Conservation (phyloP, 2,113 vertebrate genomes). For the Elachura formosa region DNA sequence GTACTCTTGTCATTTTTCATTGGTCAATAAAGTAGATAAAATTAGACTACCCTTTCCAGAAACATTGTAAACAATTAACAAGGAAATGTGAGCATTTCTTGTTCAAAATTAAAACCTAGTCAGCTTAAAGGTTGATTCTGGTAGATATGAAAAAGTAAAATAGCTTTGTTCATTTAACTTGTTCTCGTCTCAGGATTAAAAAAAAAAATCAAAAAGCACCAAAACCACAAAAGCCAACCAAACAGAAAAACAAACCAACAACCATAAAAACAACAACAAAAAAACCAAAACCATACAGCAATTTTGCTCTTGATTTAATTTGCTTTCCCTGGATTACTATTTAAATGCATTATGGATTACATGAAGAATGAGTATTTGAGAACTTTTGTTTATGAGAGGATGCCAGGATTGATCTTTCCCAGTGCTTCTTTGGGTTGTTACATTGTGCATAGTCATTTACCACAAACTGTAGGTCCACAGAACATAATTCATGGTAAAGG, state of each 20-base stretch:
- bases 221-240: too few relatives aligned
- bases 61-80: neutral
- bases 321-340: neutral
- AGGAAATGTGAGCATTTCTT: neutral
- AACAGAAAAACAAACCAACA: neutral
- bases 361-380: neutral
- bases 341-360: neutral
- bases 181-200: neutral
- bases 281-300: neutral
- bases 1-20: rapidly evolving
- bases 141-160: neutral
- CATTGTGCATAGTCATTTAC: neutral
- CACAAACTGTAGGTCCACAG: neutral
- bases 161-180: neutral
- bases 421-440: neutral
- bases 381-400: neutral
- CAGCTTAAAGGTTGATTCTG: neutral
- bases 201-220: neutral
- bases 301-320: neutral
- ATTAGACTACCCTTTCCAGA: neutral
- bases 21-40: neutral
- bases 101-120: neutral
- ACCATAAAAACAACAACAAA: neutral
- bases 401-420: neutral
- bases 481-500: neutral